Conservation (phyloP, 2,113 vertebrate genomes). For the Stictonetta naevosa region DNA sequence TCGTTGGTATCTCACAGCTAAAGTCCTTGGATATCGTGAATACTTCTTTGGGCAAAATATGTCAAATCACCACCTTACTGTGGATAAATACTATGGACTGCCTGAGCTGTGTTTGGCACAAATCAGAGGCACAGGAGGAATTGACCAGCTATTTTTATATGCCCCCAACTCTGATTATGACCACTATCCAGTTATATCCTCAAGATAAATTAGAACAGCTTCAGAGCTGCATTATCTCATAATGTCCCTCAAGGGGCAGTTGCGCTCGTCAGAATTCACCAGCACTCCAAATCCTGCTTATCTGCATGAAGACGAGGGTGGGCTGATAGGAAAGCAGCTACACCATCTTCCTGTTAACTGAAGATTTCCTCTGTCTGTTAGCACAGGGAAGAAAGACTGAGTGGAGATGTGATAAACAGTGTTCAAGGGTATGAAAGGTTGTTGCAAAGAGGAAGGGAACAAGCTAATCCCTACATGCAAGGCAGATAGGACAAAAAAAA, state of each 20-base stretch:
- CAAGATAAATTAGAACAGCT: conserved; percentile 42
- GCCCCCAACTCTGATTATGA: neutral
- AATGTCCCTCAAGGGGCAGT: conserved; percentile 14
- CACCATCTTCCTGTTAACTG: conserved; percentile 52
- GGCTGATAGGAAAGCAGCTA: conserved; percentile 57
- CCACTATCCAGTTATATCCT: neutral
- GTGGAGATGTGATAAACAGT: conserved; percentile 10
- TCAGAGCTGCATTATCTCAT: neutral
- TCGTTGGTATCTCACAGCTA: neutral
- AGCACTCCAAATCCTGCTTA: conserved; percentile 55
- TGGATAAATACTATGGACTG: neutral
- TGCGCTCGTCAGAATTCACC: conserved; percentile 39
- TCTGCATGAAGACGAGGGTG: conserved; percentile 42
- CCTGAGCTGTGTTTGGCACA: neutral
- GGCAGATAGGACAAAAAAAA: conserved; percentile 1
- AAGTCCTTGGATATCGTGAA: neutral
- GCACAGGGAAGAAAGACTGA: neutral
- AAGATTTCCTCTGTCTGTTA: conserved; percentile 34
- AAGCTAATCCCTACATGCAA: neutral
- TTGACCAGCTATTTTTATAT: neutral
- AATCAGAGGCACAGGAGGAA: neutral
- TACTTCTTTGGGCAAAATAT: neutral
- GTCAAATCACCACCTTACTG: neutral
- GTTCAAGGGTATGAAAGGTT: neutral
- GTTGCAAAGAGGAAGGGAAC: conserved; percentile 7